Conservation (phyloP, 2,113 vertebrate species). For the Rhipidura dahli region DNA sequence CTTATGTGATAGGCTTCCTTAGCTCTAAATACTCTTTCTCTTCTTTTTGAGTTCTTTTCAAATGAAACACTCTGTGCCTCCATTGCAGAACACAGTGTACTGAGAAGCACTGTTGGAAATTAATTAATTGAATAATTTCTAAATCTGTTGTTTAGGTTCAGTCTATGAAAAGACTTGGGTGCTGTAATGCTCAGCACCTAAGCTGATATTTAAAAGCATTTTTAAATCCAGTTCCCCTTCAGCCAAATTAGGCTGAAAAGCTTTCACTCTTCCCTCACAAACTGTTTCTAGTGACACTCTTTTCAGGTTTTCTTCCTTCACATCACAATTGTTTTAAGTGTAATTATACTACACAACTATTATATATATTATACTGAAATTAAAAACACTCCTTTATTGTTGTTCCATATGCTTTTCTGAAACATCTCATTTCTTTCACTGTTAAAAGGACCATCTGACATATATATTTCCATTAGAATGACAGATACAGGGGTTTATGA, state of each 20-base stretch:
- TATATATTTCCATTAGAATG: not conserved
- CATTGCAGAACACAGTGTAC: constrained; percentile 14
- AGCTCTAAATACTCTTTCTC: not conserved
- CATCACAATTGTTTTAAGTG: not conserved
- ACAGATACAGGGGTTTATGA: not conserved
- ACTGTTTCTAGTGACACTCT: not conserved
- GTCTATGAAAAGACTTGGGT: not conserved
- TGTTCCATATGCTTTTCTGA: not conserved
- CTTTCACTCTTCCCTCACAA: not conserved
- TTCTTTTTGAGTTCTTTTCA: not conserved
- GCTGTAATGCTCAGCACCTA: not conserved
- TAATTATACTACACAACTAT: not conserved
- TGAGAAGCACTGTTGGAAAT: constrained; percentile 1
- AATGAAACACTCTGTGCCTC: not conserved
- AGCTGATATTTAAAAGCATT: not conserved
- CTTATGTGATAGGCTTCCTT: not conserved
- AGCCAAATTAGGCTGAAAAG: not conserved
- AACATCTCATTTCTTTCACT: not conserved
- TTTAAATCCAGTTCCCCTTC: not conserved
- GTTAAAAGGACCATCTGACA: not conserved
- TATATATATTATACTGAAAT: not conserved
- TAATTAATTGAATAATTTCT: not conserved
- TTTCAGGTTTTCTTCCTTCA: not conserved
- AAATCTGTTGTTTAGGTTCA: not conserved
- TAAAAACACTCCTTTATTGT: not conserved